phyloP scores from a whole-genome alignment of 2,113 vertebrate species.

The Oncorhynchus keta region DNA sequence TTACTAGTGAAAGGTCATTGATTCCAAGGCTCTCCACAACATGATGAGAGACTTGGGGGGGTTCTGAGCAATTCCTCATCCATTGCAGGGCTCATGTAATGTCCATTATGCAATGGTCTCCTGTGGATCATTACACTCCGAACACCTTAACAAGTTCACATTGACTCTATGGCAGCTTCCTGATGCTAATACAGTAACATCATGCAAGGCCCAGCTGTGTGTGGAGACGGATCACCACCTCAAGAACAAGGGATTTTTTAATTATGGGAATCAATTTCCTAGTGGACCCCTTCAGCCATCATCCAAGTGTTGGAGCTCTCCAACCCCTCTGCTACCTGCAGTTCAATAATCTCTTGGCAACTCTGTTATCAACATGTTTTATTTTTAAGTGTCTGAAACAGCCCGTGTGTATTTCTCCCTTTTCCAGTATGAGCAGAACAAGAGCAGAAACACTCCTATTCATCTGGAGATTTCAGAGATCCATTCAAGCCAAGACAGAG shows the following conservation, averaged over 20 bases:
- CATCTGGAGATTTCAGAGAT: neutral
- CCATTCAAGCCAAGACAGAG: conserved; percentile 2
- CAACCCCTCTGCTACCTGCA: neutral
- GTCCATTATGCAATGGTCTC: conserved; percentile 28
- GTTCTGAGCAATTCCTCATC: too few species aligned
- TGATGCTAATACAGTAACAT: neutral
- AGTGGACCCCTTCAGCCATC: conserved; percentile 26
- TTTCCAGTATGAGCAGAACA: conserved; percentile 1
- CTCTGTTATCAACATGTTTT: conserved; percentile 2
- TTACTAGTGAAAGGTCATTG: conserved; percentile 7
- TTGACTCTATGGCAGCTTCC: conserved; percentile 16
- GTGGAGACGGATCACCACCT: too few species aligned
- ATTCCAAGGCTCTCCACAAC: neutral
- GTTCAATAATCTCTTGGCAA: conserved; percentile 18
- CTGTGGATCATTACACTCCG: conserved; percentile 23
- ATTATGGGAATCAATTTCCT: conserved; percentile 27
- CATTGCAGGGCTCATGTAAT: conserved; percentile 1
- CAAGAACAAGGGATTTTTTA: neutral
- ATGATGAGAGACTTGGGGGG: neutral
- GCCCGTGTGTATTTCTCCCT: conserved; percentile 10
- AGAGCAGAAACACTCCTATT: neutral
- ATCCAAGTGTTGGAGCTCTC: conserved; percentile 1
- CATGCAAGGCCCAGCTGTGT: conserved; percentile 27
- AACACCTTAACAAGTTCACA: conserved; percentile 17
- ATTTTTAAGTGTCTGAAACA: conserved; percentile 18